phyloP scores from a whole-genome alignment of 2,888 invertebrate species.

The Eristalinus aeneus region DNA sequence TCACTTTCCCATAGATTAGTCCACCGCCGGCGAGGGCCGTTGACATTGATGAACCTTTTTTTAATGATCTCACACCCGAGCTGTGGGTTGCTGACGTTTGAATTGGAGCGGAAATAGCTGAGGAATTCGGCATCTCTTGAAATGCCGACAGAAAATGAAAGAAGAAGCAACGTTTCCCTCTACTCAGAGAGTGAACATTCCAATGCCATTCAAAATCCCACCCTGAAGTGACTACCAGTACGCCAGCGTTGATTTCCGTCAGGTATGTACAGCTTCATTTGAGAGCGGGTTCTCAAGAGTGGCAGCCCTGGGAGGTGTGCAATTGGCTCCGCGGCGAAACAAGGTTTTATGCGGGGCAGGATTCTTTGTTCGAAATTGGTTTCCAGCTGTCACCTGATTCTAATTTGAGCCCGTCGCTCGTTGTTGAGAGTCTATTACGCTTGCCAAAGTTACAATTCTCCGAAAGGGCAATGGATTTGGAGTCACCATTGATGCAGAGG shows the following conservation, averaged over 20 bases:
- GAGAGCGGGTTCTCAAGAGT: background rate
- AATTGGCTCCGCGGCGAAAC: background rate
- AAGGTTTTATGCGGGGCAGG: constrained; percentile 8
- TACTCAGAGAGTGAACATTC: background rate
- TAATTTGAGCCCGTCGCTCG: constrained; percentile 41
- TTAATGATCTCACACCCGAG: constrained; percentile 9
- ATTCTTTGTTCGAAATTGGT: constrained; percentile 39
- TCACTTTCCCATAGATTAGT: constrained; percentile 31
- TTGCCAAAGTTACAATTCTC: constrained; percentile 29
- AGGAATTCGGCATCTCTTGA: background rate
- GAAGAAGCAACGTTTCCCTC: background rate
- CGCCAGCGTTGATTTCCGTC: background rate
- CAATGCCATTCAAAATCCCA: background rate
- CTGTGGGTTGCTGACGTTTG: background rate
- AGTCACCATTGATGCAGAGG: background rate
- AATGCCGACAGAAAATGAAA: constrained; percentile 17
- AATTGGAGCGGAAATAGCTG: background rate
- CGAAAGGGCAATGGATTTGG: background rate
- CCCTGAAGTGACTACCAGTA: background rate
- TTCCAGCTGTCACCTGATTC: constrained; percentile 47
- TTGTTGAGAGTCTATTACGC: constrained; percentile 40
- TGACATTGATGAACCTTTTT: constrained; percentile 41
- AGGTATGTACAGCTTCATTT: background rate
- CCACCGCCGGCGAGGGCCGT: constrained; percentile 2
- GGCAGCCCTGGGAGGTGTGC: background rate